Base-by-base conservation (phyloP, 2,797 vertebrate genomes). In the Parotocinclus haroldoi region DNA sequence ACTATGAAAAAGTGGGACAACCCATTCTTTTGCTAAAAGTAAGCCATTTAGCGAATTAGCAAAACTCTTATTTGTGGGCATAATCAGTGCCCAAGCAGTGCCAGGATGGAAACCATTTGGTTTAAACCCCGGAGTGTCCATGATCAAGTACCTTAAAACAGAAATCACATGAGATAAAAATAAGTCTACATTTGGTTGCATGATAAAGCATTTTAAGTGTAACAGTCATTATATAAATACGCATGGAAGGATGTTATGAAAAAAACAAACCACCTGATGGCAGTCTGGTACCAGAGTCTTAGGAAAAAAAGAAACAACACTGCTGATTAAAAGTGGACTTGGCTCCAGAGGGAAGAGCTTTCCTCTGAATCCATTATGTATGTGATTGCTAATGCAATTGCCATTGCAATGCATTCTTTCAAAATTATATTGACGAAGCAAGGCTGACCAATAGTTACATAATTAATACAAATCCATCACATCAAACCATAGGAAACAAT, bases 301-400 rank as follows among this genome's bases (percentile, higher is more conserved):
- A 8, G 16, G 18, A 10, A 17, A 3, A 63, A 71, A 9, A 27
- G 17, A 11, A 7, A 17, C 5, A 5, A 27, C 27, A 5, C 27
- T 27, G n/a, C 16, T 13, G 56, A 57, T 45, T 72, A 10, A 11
- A 60, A 56, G 37, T 48, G 4, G 18, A 71, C 16, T 11, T 16
- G 17, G 42, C 63, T 55, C 52, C 59, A 39, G 60, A 66, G 67
- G 66, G 62, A 72, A 71, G 58, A 70, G 65, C 72, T 55, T 66
- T 63, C 65, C 56, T 63, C 70, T 76, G 75, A 78, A 83, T 84
- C 72, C 79, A 84, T 87, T 85, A 87, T 88, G 81, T 77, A 84
- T 86, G 83, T 82, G 82, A 85, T 85, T 27, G 45, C 45, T 46
- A 46, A 46, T 81, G 80, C 80, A 80, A 80, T 79, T 80, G 80